Base-by-base conservation (phyloP, 2,797 vertebrate species). In the Heliangelus exortis region DNA sequence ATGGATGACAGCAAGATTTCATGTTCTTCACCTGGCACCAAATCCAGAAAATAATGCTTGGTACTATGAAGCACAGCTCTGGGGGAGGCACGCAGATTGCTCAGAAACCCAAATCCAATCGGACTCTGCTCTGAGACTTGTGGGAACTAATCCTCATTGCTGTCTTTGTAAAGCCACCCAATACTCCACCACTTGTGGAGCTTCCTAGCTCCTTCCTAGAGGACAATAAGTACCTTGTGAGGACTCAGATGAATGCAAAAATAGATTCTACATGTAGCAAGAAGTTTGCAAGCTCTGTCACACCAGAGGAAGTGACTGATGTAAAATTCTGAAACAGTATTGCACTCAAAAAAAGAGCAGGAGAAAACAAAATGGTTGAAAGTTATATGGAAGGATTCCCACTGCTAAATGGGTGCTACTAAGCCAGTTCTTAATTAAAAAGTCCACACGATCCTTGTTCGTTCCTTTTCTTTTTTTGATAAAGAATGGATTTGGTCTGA, bases 351-450 rank as follows among this genome's bases (percentile, higher is more conserved):
- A 50, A 41, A 41, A 41, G 63, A 7, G 8, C 2, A 2, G 8
- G 57, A 53, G n/a, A 71, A 87, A 78, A 82, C 67, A 93, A 84
- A 86, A 95, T 59, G 55, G 41, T 53, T 78, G 84, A 31, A 89
- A 68, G 15, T 50, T 14, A 73, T 15, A 59, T 81, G 83, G 55
- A 90, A 90, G 50, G 63, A 76, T 91, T 69, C 67, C 77, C 71
- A 59, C 47, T 68, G 75, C 50, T 78, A 79, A 86, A 72, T 33
- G 83, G 82, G 33, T 63, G 20, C 41, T 41, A 75, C 0, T 3
- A n/a, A 91, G 51, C 29, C 80, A 92, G 74, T 8, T 93, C 74
- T 90, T 94, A 84, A 88, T 91, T 89, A 85, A 85, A 45, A n/a
- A 85, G 47, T 28, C n/a, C 83, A 28, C 89, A 84, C 25, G 34